Conservation (phyloP, 2,888 invertebrate species). For the Hipparchia sbordonii region DNA sequence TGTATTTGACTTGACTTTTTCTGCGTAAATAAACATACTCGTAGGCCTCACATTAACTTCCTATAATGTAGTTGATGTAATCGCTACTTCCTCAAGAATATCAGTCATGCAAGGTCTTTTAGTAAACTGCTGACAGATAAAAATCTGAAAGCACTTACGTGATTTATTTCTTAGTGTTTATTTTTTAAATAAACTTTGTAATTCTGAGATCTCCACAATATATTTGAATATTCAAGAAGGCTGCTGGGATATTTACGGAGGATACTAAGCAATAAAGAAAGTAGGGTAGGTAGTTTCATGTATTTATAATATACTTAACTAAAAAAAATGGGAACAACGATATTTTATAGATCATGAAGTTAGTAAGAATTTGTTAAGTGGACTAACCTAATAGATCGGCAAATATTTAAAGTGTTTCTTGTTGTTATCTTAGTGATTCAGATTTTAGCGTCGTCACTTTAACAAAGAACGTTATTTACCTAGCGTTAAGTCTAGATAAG, state of each 20-base stretch:
- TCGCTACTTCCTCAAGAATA: conserved; percentile 5
- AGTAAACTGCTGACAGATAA: background rate
- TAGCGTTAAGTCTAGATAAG: conserved; percentile 35
- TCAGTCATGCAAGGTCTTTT: conserved; percentile 11
- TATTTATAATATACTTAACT: too few species aligned
- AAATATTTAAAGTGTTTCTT: conserved; percentile 19
- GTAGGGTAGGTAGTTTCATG: too few species aligned
- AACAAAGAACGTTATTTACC: conserved; percentile 32
- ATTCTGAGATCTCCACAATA: too few species aligned
- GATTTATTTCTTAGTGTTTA: background rate
- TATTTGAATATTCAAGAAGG: too few species aligned
- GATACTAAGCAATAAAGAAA: too few species aligned
- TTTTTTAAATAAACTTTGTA: background rate
- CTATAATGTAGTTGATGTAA: conserved; percentile 2
- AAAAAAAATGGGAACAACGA: too few species aligned
- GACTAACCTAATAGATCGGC: conserved; percentile 38
- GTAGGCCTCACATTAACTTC: too few species aligned
- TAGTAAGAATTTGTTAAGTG: conserved; percentile 3
- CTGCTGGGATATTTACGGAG: background rate
- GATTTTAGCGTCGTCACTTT: conserved; percentile 38
- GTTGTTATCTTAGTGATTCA: conserved; percentile 18
- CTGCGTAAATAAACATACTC: too few species aligned
- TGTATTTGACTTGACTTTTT: too few species aligned
- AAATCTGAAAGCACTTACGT: background rate
- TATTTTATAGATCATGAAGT: background rate